A percentile compares a stretch with the other conserved stretches of the same genome.
phyloP scores from a whole-genome alignment of 2,888 invertebrate species.

The Eudemis profundana region DNA sequence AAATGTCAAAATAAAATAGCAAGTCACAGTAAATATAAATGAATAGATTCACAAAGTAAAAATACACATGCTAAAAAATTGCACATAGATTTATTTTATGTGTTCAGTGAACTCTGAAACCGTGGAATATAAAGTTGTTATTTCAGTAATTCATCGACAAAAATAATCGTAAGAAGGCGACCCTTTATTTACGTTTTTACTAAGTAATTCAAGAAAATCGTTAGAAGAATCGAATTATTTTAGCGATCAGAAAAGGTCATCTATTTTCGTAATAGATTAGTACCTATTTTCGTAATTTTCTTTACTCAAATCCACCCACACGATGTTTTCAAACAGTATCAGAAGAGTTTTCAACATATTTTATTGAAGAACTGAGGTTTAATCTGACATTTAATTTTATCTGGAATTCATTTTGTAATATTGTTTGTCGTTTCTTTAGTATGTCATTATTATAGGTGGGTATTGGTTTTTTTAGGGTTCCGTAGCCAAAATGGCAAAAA shows the following conservation, averaged over 20 bases:
- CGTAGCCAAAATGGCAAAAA: no score
- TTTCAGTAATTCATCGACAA: not conserved
- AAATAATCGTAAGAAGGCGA: not conserved
- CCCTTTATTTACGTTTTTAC: not conserved
- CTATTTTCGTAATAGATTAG: not conserved
- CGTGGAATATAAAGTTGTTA: no score
- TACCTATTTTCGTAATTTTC: conserved; percentile 2
- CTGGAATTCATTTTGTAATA: not conserved
- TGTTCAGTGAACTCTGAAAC: no score
- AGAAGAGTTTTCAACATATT: not conserved
- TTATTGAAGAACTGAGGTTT: not conserved
- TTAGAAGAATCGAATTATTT: not conserved
- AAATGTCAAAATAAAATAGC: no score
- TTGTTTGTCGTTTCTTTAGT: no score
- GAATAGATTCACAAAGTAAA: no score
- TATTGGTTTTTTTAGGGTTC: no score
- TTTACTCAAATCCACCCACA: not conserved
- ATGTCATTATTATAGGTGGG: no score
- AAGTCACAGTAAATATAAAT: no score
- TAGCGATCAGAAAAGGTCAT: not conserved
- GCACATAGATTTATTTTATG: no score
- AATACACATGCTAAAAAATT: no score
- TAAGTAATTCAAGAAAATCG: not conserved
- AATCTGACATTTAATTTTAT: not conserved
- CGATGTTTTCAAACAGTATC: not conserved